Conservation (phyloP, 2,888 invertebrate genomes). For the Rugalucina vietnamica region DNA sequence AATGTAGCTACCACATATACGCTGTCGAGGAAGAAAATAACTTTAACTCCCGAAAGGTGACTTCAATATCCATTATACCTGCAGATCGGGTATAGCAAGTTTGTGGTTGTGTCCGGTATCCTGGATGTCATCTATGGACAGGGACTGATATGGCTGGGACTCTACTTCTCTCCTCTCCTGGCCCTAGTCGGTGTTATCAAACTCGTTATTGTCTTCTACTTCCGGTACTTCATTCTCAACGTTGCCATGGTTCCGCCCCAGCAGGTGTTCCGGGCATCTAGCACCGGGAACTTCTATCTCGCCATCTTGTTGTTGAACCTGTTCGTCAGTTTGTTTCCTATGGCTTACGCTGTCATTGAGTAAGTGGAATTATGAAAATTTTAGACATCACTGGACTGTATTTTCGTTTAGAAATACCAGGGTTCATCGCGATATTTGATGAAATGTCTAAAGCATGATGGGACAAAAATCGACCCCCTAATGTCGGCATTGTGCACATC, state of each 20-base stretch:
- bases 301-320: slow-evolving; percentile 72
- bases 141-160: slow-evolving; percentile 76
- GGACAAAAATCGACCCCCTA: no score
- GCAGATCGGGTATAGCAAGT: slow-evolving; percentile 68
- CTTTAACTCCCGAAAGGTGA: no score
- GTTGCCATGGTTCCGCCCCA: slow-evolving; percentile 73
- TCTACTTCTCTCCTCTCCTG: slow-evolving; percentile 77
- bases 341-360: slow-evolving; percentile 73
- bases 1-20: no score
- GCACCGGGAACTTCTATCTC: slow-evolving; percentile 75
- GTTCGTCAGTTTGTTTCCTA: slow-evolving; percentile 72
- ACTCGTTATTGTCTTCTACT: slow-evolving; percentile 73
- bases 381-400: no score
- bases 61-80: slow-evolving; percentile 37
- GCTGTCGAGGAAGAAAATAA: no score
- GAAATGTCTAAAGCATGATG: no score
- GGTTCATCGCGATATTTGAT: no score
- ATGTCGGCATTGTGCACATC: no score
- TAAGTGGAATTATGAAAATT: slow-evolving; percentile 61
- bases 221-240: slow-evolving; percentile 69
- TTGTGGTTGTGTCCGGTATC: slow-evolving; percentile 70
- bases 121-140: slow-evolving; percentile 78
- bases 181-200: slow-evolving; percentile 71
- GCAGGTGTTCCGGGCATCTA: slow-evolving; percentile 73
- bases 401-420: no score